Conservation (phyloP, 2,113 vertebrate species). For the Procavia capensis region DNA sequence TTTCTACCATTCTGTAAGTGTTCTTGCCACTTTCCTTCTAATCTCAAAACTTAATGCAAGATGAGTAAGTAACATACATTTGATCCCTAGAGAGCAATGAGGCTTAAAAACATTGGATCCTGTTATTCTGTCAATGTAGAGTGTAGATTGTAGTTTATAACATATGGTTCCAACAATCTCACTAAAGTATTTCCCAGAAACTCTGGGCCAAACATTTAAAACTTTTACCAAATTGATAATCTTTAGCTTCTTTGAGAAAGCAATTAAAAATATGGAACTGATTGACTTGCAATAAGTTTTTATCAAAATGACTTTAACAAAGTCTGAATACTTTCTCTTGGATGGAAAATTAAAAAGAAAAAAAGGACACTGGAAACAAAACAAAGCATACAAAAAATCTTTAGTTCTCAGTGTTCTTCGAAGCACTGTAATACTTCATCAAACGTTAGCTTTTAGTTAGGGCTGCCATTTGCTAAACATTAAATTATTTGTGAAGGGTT, state of each 20-base stretch:
- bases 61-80: slow-evolving; percentile 66
- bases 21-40: slow-evolving; percentile 69
- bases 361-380: slow-evolving; percentile 66
- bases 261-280: slow-evolving; percentile 82
- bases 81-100: slow-evolving; percentile 75
- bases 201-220: slow-evolving; percentile 66
- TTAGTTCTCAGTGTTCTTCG: slow-evolving; percentile 67
- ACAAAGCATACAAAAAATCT: slow-evolving; percentile 63
- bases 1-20: too few relatives aligned
- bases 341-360: slow-evolving; percentile 4
- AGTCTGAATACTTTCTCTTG: slow-evolving; percentile 49
- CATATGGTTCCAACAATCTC: slow-evolving; percentile 67
- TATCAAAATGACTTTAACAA: slow-evolving; percentile 67
- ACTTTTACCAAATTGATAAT: slow-evolving; percentile 83
- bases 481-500: slow-evolving; percentile 69
- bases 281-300: slow-evolving; percentile 76
- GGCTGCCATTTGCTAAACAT: slow-evolving; percentile 73
- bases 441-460: slow-evolving; percentile 65
- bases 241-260: slow-evolving; percentile 80
- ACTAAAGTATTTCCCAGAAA: slow-evolving; percentile 66
- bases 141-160: slow-evolving; percentile 7
- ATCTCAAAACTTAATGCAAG: slow-evolving; percentile 44
- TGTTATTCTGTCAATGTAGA: slow-evolving; percentile 49
- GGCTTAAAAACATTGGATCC: slow-evolving; percentile 33
- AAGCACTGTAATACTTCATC: slow-evolving; percentile 66